These are phyloP conservation scores for Macquaria australasica DNA, from an alignment of 2,113 vertebrate species.

Conservation along the genomic window DNA sequence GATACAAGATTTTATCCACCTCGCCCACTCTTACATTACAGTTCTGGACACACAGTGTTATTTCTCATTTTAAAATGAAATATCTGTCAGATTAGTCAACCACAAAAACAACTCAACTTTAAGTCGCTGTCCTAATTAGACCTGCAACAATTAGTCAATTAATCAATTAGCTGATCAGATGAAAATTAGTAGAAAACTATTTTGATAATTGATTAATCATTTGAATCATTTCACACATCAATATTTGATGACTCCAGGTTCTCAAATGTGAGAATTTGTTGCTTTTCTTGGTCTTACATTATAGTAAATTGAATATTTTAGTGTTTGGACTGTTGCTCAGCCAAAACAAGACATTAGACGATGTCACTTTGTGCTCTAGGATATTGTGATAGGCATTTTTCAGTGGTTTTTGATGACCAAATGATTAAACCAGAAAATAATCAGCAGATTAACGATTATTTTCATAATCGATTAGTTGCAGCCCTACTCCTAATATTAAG, in stretches of 20 bases:
- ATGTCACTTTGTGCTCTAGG: no score
- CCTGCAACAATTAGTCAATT: neutral
- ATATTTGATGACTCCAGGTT: neutral
- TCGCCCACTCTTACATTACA: neutral
- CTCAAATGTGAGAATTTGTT: neutral
- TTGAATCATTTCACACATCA: no score
- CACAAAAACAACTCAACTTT: neutral
- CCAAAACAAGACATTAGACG: neutral
- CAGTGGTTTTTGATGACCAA: neutral
- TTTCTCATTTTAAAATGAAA: neutral
- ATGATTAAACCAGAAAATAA: neutral
- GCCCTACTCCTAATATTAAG: neutral
- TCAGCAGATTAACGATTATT: neutral
- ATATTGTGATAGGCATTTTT: neutral
- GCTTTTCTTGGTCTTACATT: no score
- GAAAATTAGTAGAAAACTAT: no score
- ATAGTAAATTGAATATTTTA: neutral
- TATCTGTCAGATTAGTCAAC: neutral
- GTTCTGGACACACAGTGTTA: neutral
- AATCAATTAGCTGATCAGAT: no score
- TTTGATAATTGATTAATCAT: no score
- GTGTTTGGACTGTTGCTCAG: neutral
- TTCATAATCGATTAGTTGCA: no score
- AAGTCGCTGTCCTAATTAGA: neutral
- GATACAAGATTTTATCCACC: neutral